Conservation (phyloP, 2,797 vertebrate species). For the Hydrophis major region DNA sequence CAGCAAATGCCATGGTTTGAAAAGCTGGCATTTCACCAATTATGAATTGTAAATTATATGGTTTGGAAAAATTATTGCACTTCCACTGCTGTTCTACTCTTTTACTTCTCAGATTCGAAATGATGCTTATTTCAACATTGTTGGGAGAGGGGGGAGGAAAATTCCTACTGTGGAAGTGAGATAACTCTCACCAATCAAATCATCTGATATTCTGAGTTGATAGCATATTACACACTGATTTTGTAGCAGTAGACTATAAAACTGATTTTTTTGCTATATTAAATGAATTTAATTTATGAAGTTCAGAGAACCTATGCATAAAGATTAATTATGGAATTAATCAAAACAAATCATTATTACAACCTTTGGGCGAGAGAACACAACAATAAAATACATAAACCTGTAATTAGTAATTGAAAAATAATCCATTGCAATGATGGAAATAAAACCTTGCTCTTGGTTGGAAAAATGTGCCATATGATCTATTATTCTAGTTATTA, state of each 20-base stretch:
- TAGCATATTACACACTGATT: neutral
- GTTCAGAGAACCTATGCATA: neutral
- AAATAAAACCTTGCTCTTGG: neutral
- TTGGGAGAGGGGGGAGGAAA: neutral
- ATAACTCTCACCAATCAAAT: neutral
- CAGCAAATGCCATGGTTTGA: neutral
- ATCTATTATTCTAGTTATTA: neutral
- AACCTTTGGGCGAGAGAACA: neutral
- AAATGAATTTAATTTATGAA: neutral
- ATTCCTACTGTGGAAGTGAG: neutral
- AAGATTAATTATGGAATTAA: neutral
- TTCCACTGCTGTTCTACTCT: neutral
- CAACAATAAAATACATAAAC: neutral
- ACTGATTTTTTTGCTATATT: neutral
- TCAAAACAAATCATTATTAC: neutral
- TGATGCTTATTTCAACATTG: neutral
- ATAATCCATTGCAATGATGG: neutral
- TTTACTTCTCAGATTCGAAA: neutral
- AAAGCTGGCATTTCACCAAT: slow-evolving; percentile 2
- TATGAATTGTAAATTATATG: neutral
- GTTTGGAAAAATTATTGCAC: neutral
- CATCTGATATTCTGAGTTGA: neutral
- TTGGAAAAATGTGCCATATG: neutral
- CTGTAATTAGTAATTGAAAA: neutral
- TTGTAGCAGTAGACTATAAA: neutral